Conservation (phyloP, 2,113 vertebrate species). For the Sclerurus mexicanus region DNA sequence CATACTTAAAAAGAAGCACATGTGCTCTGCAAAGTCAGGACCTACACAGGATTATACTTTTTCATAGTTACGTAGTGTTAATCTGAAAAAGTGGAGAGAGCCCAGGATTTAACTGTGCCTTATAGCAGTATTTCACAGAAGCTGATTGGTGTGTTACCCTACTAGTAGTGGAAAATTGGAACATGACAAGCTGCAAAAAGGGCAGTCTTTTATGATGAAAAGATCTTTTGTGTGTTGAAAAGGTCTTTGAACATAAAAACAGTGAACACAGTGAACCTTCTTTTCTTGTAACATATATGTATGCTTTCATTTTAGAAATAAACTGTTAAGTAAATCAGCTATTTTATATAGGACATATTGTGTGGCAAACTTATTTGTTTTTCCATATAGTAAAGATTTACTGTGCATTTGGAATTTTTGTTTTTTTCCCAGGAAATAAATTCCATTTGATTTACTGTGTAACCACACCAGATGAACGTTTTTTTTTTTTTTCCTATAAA, state of each 20-base stretch:
- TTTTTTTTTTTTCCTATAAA: neutral
- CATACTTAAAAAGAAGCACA: neutral
- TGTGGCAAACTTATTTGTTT: neutral
- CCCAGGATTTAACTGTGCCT: neutral
- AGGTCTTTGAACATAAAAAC: neutral
- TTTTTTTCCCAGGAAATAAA: neutral
- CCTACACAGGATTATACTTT: neutral
- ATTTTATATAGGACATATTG: neutral
- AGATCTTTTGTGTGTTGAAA: neutral
- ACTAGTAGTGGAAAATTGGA: neutral
- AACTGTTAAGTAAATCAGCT: neutral
- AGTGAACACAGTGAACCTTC: neutral
- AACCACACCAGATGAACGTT: neutral
- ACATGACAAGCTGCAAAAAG: neutral
- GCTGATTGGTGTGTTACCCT: neutral
- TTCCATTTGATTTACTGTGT: neutral
- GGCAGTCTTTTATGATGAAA: neutral
- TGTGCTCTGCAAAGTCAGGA: neutral
- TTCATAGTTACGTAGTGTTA: neutral
- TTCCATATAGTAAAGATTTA: neutral
- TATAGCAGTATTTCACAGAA: neutral
- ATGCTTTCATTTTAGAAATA: neutral
- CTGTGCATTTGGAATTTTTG: neutral
- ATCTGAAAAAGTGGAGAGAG: neutral
- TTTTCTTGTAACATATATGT: neutral